Evolutionary conservation across 2,797 vertebrate species (phyloP).

Genomic region (Trematomus bernacchii): DNA sequence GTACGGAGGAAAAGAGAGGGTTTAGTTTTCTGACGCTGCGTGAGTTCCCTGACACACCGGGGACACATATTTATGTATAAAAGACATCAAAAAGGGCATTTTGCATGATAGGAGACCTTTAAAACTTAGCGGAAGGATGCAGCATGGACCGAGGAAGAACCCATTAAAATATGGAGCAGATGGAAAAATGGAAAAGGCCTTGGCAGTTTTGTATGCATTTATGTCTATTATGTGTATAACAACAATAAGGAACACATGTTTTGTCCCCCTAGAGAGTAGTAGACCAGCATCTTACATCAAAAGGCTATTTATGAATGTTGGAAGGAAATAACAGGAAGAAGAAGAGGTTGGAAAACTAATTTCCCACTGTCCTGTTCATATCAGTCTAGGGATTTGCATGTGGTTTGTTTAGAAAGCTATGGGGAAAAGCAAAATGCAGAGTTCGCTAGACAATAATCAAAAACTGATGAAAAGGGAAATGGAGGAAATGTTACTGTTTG

Average conservation of each 20-base stretch:
- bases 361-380: neutral
- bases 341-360: neutral
- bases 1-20: too few species aligned
- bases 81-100: too few species aligned
- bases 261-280: neutral
- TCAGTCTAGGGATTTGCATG: constrained; percentile 7
- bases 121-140: too few species aligned
- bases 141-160: too few species aligned
- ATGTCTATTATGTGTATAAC: neutral
- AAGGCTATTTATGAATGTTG: neutral
- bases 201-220: neutral
- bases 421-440: neutral
- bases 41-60: too few species aligned
- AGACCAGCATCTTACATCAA: neutral
- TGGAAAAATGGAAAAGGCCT: too few species aligned
- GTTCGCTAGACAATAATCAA: constrained; percentile 25
- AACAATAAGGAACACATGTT: neutral
- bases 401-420: constrained; percentile 16
- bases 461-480: constrained; percentile 11
- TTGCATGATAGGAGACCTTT: too few species aligned
- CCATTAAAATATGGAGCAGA: too few species aligned
- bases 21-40: too few species aligned
- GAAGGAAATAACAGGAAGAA: constrained; percentile 12
- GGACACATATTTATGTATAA: too few species aligned
- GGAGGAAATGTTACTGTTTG: neutral